phyloP scores from a whole-genome alignment of 1,140 invertebrate species.

The Chironomus striatipennis region DNA sequence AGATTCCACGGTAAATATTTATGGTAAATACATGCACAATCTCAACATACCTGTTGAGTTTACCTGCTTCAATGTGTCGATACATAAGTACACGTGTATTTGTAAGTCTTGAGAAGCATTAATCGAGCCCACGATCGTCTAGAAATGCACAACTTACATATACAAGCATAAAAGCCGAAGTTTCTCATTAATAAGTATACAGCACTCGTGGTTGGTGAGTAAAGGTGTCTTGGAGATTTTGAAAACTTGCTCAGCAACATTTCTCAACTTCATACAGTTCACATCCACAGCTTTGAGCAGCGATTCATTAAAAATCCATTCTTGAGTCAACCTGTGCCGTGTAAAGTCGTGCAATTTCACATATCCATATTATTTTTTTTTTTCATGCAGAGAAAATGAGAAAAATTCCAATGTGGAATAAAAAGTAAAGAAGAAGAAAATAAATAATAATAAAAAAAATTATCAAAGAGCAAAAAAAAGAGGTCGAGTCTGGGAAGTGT shows the following conservation, averaged over 20 bases:
- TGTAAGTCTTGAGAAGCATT: not conserved
- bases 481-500: not conserved
- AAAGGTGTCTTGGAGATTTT: not conserved
- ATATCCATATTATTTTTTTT: not conserved
- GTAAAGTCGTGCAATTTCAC: slow-evolving; percentile 7
- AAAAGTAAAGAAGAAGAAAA: not conserved
- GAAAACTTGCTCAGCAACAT: slow-evolving; percentile 20
- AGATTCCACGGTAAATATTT: slow-evolving; percentile 5
- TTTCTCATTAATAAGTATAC: no score
- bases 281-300: not conserved
- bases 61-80: slow-evolving; percentile 9
- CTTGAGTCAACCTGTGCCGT: slow-evolving; percentile 21
- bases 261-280: not conserved
- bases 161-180: not conserved
- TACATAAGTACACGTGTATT: not conserved
- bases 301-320: not conserved
- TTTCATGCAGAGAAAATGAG: not conserved
- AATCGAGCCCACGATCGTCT: not conserved
- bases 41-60: not conserved
- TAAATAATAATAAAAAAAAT: not conserved
- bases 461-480: slow-evolving; percentile 7
- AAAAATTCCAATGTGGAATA: not conserved
- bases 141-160: not conserved
- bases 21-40: not conserved
- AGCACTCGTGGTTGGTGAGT: not conserved